Base-by-base conservation (phyloP, 2,797 vertebrate species). In the Iguana delicatissima region DNA sequence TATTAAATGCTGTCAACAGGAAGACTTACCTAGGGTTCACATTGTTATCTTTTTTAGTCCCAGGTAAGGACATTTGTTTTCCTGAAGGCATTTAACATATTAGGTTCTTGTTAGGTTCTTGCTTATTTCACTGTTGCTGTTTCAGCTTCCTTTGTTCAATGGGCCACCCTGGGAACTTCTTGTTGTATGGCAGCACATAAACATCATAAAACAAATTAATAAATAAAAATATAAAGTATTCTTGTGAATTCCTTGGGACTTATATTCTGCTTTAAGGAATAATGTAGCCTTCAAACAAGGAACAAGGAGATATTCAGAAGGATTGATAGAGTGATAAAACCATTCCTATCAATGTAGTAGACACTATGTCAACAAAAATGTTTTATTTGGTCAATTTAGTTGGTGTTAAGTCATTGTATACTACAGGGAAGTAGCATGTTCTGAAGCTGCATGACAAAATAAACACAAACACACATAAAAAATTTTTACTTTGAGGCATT, bases 281-380 rank as follows among this genome's bases (percentile, higher is more conserved):
- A 72, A 91, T 94, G 73, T 52, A 42, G n/a, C 46, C 52, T 92
- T 95, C 9, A 84, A 46, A 42, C 22, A 77, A 91, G 87, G 57
- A 85, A 42, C 38, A 76, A 91, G 87, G 62, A 86, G 3, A 77
- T 91, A 92, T 1, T 18, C 0, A 80, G 84, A 81, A 55, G 7
- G 87, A 59, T 86, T 0, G 0, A 46, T 32, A 72, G 57, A 7
- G 55, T 59, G 69, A 91, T 4, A 85, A 85, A 52, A 76, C 32
- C 84, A 89, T 83, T 91, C 69, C 85, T 89, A 80, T 92, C 81
- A 85, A 22, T 69, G 38, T 82, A 52, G 80, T 82, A 46, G 46
- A 84, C 50, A 85, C 26, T 29, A n/a, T 57, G 29, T 82, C 50
- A 88, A 38, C 77, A 81, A 88, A 50, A 82, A 79, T 57, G 4